A percentile compares a stretch with the other conserved stretches of the same genome.
Conservation (phyloP, 2,888 invertebrate species). For the Ophion ellenae region DNA sequence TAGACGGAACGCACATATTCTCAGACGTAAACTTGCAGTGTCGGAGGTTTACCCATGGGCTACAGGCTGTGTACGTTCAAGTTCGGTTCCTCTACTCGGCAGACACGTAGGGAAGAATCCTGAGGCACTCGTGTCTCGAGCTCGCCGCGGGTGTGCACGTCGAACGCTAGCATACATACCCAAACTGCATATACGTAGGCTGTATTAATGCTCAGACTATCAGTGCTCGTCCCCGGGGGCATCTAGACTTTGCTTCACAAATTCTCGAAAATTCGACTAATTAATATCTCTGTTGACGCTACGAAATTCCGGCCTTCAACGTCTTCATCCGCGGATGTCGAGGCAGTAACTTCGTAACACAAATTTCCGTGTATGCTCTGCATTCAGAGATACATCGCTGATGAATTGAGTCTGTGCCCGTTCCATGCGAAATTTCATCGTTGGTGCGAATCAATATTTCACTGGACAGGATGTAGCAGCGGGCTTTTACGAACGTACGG, state of each 20-base stretch:
- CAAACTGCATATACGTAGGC: conserved; percentile 32
- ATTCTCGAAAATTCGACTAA: conserved; percentile 74
- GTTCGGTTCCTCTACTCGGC: conserved; percentile 45
- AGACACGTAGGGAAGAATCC: conserved; percentile 62
- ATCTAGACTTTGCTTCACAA: conserved; percentile 62
- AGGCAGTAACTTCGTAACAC: background rate
- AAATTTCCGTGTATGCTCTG: background rate
- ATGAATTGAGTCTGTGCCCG: too few species aligned
- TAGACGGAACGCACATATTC: conserved; percentile 10
- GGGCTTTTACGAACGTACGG: conserved; percentile 18
- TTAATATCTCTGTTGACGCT: conserved; percentile 81
- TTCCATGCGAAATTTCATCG: background rate
- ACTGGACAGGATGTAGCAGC: conserved; percentile 24
- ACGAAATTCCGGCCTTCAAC: conserved; percentile 61
- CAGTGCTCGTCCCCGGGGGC: conserved; percentile 36
- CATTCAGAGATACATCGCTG: background rate
- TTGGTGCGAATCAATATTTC: conserved; percentile 53
- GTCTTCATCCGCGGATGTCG: conserved; percentile 1
- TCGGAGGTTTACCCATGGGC: conserved; percentile 56
- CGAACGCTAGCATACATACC: background rate
- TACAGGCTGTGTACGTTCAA: conserved; percentile 31
- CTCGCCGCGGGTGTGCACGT: conserved; percentile 14
- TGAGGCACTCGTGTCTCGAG: conserved; percentile 44
- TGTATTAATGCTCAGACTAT: conserved; percentile 44
- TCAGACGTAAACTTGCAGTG: conserved; percentile 48